These are phyloP conservation scores for Ciconia nigra DNA, from an alignment of 2,797 vertebrate species.

Conservation along the genomic window DNA sequence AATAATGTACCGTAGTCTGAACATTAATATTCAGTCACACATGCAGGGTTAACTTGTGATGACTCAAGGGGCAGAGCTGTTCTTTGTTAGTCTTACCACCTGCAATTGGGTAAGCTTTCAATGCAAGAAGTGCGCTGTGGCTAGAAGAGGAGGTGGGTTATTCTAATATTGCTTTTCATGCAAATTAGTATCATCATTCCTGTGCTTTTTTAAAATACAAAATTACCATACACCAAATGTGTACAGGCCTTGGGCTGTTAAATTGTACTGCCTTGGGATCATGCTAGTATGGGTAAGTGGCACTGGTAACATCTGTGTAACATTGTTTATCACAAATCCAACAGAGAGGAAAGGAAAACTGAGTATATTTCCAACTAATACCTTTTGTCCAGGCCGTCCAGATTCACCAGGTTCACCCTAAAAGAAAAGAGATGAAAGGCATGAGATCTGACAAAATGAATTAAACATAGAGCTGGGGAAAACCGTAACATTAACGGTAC, in stretches of 20 bases:
- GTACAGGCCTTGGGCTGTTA: neutral
- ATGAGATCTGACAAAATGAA: neutral
- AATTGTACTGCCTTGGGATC: neutral
- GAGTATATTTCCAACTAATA: conserved; percentile 70
- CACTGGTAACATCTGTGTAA: neutral
- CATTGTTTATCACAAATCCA: neutral
- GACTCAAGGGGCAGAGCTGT: neutral
- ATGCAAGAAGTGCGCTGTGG: neutral
- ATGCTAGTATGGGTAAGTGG: neutral
- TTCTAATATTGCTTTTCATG: neutral
- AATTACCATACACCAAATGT: neutral
- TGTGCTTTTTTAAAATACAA: conserved; percentile 15
- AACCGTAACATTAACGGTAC: accelerated
- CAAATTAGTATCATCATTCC: neutral
- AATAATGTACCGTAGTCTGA: neutral
- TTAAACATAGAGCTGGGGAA: neutral
- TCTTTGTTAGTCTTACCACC: conserved; percentile 40
- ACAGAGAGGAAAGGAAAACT: neutral
- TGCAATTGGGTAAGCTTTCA: neutral
- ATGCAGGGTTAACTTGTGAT: conserved; percentile 29
- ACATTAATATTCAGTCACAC: conserved; percentile 36
- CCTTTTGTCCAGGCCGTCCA: conserved; percentile 91
- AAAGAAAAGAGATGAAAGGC: conserved; percentile 16
- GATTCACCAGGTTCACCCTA: conserved; percentile 97
- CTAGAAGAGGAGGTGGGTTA: neutral